Conservation (phyloP, 2,797 vertebrate species). For the Ataeniobius toweri region DNA sequence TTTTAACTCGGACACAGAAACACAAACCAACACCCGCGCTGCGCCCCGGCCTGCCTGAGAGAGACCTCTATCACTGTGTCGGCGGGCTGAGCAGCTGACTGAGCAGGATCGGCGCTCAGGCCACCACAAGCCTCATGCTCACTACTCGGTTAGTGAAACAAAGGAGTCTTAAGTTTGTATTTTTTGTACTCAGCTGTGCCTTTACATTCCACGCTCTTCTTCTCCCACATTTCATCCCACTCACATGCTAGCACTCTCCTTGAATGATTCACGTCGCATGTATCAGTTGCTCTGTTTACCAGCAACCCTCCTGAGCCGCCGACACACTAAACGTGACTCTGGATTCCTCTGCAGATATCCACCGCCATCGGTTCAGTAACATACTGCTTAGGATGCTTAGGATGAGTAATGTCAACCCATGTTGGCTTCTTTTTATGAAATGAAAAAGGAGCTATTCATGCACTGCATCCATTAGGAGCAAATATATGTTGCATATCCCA, state of each 20-base stretch:
- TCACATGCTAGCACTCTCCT: constrained; percentile 23
- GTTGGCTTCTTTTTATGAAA: not conserved
- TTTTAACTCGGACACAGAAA: constrained; percentile 47
- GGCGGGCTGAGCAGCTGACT: constrained; percentile 56
- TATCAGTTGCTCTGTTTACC: constrained; percentile 32
- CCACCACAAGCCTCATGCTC: constrained; percentile 35
- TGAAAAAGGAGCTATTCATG: constrained; percentile 14
- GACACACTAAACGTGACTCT: constrained; percentile 8
- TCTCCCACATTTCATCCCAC: not conserved
- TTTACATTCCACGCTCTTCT: constrained; percentile 51
- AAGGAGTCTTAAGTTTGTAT: constrained; percentile 22
- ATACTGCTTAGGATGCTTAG: constrained; percentile 12
- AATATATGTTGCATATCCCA: constrained; percentile 2
- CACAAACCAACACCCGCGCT: constrained; percentile 30
- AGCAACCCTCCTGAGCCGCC: constrained; percentile 18
- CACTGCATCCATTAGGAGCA: not conserved
- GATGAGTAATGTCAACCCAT: not conserved
- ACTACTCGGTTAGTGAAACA: constrained; percentile 39
- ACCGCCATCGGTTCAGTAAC: constrained; percentile 22
- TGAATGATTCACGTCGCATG: constrained; percentile 34
- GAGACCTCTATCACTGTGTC: constrained; percentile 76
- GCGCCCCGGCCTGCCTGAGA: constrained; percentile 54
- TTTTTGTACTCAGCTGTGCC: constrained; percentile 58
- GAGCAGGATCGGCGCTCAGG: constrained; percentile 39
- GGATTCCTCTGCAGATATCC: constrained; percentile 21